Evolutionary conservation across 1,140 invertebrate species (phyloP), one percentile per base, ranked within the genome.

Genomic region (Trissolcus basalis): DNA sequence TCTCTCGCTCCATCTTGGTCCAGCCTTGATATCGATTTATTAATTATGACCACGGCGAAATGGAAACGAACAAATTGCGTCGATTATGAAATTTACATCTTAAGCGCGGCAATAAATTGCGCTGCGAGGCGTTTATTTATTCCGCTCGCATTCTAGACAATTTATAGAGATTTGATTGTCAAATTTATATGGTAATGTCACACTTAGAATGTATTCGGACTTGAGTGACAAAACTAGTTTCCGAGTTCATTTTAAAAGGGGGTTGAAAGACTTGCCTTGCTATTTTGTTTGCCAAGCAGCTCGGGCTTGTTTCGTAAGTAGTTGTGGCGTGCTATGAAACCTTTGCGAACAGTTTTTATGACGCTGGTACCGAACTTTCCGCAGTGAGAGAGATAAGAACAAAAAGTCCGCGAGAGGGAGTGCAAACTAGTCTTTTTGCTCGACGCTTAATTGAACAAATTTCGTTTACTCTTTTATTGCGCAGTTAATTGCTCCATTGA

Each of bases 41-140:
- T 71, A 71, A 71, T 71, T 71, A 71, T 45, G 68, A 47, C 47
- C 53, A 15, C 15, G 9, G 0, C 32, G 15, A 48, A 39, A 60
- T 36, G 0, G 9, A 71, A 71, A 53, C 51, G 36, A 55, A 71
- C 68, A 71, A 71, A 71, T 71, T 64, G 68, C 54, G 59, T 51
- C 47, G 59, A 63, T 71, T 58, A 58, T 41, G 48, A 47, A 71
- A 71, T 71, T 71, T 63, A 63, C 58, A 71, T 71, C 54, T 61
- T 45, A 11, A 56, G 15, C 51, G 14, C 19, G 10, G 44, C 10
- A 14, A 39, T 71, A 63, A 63, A 70, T 61, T 44, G 6, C 45
- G 50, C 45, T 19, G 1, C 41, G 10, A 65, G 33, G 48, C 41
- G 44, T 56, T 56, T 45, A 41, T 71, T 58, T 47, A 36, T 36